Evolutionary conservation across 2,888 invertebrate genomes (phyloP).

Genomic region (Ellobium chinense): DNA sequence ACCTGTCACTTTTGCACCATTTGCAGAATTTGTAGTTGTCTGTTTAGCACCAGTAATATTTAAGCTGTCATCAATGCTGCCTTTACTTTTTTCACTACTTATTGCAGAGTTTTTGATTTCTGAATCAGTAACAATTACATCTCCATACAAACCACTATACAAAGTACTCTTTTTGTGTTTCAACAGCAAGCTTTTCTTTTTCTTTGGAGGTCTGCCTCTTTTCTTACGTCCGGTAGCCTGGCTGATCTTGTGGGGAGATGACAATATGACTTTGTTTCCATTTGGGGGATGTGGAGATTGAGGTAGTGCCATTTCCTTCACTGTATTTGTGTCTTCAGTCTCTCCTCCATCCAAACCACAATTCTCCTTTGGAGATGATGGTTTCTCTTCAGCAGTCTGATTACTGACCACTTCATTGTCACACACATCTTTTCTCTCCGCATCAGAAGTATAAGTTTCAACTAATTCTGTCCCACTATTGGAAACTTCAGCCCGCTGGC

Average conservation of each 20-base stretch:
- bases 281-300: neutral
- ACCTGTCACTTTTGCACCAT: neutral
- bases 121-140: neutral
- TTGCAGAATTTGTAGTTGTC: neutral
- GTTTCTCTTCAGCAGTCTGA: neutral
- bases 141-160: constrained; percentile 45
- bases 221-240: constrained; percentile 54
- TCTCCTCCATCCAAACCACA: neutral
- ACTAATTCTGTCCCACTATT: neutral
- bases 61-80: constrained; percentile 28
- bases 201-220: constrained; percentile 60
- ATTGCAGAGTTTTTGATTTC: neutral
- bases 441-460: neutral
- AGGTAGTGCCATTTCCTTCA: too few species aligned
- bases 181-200: constrained; percentile 54
- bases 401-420: neutral
- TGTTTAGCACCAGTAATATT: constrained; percentile 1
- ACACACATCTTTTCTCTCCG: neutral
- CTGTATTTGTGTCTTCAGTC: neutral
- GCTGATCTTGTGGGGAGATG: constrained; percentile 42
- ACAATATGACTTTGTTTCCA: constrained; percentile 29
- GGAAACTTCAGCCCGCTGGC: neutral
- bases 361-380: neutral
- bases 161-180: constrained; percentile 54
- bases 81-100: constrained; percentile 10